A percentile compares a stretch with the other conserved stretches of the same genome.
phyloP scores from a whole-genome alignment of 2,888 invertebrate genomes.

The Gasteruption jaculator region DNA sequence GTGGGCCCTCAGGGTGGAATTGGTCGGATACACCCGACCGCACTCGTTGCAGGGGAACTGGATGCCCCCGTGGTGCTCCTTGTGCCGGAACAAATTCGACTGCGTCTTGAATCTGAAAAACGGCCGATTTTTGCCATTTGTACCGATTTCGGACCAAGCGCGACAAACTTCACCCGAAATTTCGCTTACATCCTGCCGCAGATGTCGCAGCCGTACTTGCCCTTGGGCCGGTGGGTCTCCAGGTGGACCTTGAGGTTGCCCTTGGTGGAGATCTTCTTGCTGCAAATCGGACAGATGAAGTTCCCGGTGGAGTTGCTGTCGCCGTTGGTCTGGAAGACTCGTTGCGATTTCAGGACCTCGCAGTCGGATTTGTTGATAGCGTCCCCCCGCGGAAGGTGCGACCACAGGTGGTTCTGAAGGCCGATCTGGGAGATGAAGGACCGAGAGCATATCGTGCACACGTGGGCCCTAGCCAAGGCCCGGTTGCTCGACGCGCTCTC shows the following conservation, averaged over 20 bases:
- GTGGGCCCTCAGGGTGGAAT: conserved; percentile 65
- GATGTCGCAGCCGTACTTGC: conserved; percentile 61
- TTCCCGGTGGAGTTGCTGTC: conserved; percentile 42
- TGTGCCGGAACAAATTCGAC: conserved; percentile 62
- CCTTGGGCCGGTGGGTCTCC: conserved; percentile 61
- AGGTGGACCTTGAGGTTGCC: conserved; percentile 63
- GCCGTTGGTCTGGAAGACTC: conserved; percentile 42
- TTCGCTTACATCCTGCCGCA: conserved; percentile 65
- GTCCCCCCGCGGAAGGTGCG: conserved; percentile 53
- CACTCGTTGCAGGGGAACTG: conserved; percentile 65
- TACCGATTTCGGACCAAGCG: no score
- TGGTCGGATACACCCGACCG: conserved; percentile 66
- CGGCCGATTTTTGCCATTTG: no score
- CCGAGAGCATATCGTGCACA: conserved; percentile 57
- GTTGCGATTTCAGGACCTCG: conserved; percentile 38
- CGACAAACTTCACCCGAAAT: conserved; percentile 6
- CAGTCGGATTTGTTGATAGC: conserved; percentile 41
- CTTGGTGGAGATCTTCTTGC: conserved; percentile 60
- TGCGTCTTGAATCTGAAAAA: conserved; percentile 63
- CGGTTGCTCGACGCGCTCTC: conserved; percentile 16
- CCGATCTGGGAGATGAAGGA: conserved; percentile 59
- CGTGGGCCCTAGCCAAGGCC: conserved; percentile 51
- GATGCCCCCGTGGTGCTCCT: conserved; percentile 59
- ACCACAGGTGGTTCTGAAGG: conserved; percentile 62
- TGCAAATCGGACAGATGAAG: conserved; percentile 60